Evolutionary conservation across 92 coral and sea anemone genomes (phyloP), one percentile per base, ranked within the genome.

Genomic region (Isaurus tuberculatus): DNA sequence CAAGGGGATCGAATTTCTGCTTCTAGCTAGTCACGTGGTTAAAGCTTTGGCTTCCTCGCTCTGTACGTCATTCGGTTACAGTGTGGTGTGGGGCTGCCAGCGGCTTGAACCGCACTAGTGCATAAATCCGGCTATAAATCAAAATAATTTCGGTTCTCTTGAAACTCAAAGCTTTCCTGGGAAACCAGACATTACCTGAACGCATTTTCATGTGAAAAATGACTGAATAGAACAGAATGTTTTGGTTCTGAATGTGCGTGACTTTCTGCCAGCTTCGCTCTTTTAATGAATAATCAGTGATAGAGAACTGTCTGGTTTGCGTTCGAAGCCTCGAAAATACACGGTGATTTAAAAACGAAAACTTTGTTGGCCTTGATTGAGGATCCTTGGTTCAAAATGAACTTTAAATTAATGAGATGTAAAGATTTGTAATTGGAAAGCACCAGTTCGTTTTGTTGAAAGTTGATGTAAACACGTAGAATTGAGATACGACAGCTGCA

Each of bases 61-160:
- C 6, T 32, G 20, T 72, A 72, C 78, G 78, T 72, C 78, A 72
- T 44, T 25, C 26, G 43, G 78, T 13, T 43, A 30, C 19, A 42
- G 78, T 37, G 19, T 28, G 22, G 53, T 25, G 22, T 72, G n/a
- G n/a, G 48, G 79, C 37, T 49, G 79, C 68, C 68, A 48, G 68
- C 68, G 81, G 81, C 46, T 75, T 63, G 65, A 73, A 75, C 81
- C 25, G 57, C 81, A 75, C 25, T 36, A 75, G 81, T 75, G 81
- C 68, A 75, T 55, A 33, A 75, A 53, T 75, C 81, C 81, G 81
- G 81, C 81, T 75, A 30, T 75, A 75, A 75, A 75, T 75, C 81
- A 75, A 75, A 75, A 75, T 75, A 75, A 31, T 53, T 26, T 75
- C 30, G 68, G 68, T 75, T 75, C 81, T 75, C 51, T 55, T 30